Percentiles rank a stretch among this genome's conserved stretches.
phyloP scores from a whole-genome alignment of 2,797 vertebrate genomes.

The Gadopsis marmoratus region DNA sequence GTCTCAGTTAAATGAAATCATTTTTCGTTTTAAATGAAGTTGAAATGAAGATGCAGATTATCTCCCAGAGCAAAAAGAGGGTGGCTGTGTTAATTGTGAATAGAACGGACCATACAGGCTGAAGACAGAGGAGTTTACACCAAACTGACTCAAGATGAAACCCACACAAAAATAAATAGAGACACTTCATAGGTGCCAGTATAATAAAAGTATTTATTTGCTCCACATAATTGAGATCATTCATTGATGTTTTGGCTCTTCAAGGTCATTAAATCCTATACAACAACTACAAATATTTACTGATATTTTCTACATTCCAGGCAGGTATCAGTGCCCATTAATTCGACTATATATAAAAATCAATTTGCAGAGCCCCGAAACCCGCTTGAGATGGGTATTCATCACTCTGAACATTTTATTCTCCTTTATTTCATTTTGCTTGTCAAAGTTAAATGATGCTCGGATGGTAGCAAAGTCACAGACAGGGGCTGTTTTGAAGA shows the following conservation, averaged over 20 bases:
- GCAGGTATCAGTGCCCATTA: neutral
- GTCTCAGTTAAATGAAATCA: constrained; percentile 33
- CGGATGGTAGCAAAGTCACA: neutral
- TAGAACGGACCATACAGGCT: neutral
- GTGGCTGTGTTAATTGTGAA: constrained; percentile 1
- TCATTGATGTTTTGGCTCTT: constrained; percentile 11
- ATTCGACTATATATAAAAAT: constrained; percentile 18
- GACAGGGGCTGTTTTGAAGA: constrained; percentile 5
- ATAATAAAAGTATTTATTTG: constrained; percentile 10
- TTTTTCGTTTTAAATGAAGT: constrained; percentile 4
- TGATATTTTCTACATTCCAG: constrained; percentile 6
- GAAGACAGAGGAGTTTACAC: neutral
- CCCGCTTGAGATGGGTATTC: constrained; percentile 17
- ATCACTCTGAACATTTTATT: constrained; percentile 30
- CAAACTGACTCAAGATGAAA: constrained; percentile 10
- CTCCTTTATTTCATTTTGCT: constrained; percentile 33
- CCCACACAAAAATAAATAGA: constrained; percentile 11
- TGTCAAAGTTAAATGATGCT: constrained; percentile 30
- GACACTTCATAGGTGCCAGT: neutral
- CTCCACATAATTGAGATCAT: constrained; percentile 14
- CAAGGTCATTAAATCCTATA: constrained; percentile 18
- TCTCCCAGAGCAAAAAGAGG: neutral
- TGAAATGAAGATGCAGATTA: neutral
- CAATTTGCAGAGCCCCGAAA: constrained; percentile 28
- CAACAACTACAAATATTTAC: constrained; percentile 4